Conservation (phyloP, 2,797 vertebrate species). For the Macropodus opercularis region DNA sequence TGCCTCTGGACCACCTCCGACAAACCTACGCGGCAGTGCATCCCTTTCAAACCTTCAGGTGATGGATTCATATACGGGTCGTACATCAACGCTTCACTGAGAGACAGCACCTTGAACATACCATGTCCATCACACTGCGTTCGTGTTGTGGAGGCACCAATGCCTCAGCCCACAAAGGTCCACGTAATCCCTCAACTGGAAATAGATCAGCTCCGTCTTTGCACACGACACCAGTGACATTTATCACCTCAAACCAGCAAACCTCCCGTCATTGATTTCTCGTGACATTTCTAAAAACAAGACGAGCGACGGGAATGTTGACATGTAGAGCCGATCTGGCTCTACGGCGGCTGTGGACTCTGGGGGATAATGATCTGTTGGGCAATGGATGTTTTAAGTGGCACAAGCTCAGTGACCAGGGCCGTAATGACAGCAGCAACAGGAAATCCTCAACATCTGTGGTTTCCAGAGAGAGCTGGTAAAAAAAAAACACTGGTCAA, state of each 20-base stretch:
- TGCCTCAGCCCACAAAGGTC: neutral
- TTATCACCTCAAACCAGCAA: conserved; percentile 4
- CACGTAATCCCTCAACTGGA: conserved; percentile 1
- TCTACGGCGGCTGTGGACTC: conserved; percentile 5
- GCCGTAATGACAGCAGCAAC: conserved; percentile 28
- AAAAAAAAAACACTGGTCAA: conserved; percentile 42
- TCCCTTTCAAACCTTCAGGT: conserved; percentile 8
- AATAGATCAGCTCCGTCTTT: conserved; percentile 8
- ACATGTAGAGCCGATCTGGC: neutral
- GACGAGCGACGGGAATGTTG: neutral
- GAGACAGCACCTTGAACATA: neutral
- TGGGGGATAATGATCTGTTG: conserved; percentile 4
- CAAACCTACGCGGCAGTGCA: neutral
- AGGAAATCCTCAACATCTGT: conserved; percentile 49
- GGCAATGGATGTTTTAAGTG: conserved; percentile 13
- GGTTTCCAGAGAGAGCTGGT: conserved; percentile 42
- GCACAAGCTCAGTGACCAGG: conserved; percentile 25
- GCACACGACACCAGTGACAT: conserved; percentile 13
- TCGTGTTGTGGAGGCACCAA: no score
- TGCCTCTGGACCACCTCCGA: conserved; percentile 24
- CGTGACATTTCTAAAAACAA: conserved; percentile 3
- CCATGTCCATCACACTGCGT: no score
- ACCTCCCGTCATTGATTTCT: conserved; percentile 7
- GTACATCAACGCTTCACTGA: neutral
- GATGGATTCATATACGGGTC: neutral